A percentile compares a stretch with the other conserved stretches of the same genome.
Conservation (phyloP, 2,888 invertebrate genomes). For the Noctuana brunneofusca region DNA sequence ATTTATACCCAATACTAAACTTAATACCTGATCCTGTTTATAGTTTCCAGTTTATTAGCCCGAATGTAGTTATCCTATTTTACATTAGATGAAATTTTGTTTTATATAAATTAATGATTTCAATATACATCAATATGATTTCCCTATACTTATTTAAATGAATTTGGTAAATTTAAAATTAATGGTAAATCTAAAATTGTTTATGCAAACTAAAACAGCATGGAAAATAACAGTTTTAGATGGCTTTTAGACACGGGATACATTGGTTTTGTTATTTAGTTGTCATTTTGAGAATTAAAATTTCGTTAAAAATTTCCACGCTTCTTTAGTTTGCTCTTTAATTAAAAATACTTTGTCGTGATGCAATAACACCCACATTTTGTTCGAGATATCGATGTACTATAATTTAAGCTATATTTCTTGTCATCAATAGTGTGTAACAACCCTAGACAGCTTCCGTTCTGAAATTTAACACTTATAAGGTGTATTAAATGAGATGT, state of each 20-base stretch:
- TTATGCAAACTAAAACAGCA: slow-evolving; percentile 2
- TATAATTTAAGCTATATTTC: neutral
- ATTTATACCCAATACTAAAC: neutral
- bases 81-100: too few species aligned
- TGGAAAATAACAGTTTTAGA: neutral
- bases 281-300: neutral
- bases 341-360: neutral
- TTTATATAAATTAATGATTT: too few species aligned
- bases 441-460: too few species aligned
- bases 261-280: neutral
- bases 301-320: neutral
- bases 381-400: neutral
- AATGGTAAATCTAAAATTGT: too few species aligned
- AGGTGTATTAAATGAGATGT: neutral
- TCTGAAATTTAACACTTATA: neutral
- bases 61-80: too few species aligned
- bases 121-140: too few species aligned
- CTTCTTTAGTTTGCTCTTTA: slow-evolving; percentile 6
- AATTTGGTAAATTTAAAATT: too few species aligned
- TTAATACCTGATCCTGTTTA: too few species aligned
- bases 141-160: too few species aligned
- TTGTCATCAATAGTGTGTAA: too few species aligned
- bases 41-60: too few species aligned
- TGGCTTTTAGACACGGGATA: neutral
- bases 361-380: neutral